Conservation (phyloP, 2,888 invertebrate genomes). For the Drosophila peninsularis region DNA sequence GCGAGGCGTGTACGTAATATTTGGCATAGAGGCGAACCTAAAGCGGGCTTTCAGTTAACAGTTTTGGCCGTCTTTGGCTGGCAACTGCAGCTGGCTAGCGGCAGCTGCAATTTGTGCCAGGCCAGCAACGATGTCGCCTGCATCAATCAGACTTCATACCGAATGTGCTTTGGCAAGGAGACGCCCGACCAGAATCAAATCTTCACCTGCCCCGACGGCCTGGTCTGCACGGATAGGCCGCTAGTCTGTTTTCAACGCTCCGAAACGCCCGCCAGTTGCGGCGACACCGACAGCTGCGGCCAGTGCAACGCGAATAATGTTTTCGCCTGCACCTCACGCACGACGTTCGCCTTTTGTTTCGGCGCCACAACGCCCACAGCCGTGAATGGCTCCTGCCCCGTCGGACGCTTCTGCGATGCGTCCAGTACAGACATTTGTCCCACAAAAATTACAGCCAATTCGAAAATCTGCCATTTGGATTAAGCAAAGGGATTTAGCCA, state of each 20-base stretch:
- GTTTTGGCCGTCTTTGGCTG: conserved; percentile 22
- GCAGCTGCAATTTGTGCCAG: conserved; percentile 77
- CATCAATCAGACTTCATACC: conserved; percentile 76
- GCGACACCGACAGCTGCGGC: conserved; percentile 79
- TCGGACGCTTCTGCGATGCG: conserved; percentile 74
- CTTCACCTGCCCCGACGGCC: conserved; percentile 76
- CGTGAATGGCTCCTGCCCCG: conserved; percentile 75
- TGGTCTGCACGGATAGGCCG: conserved; percentile 76
- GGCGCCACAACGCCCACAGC: conserved; percentile 70
- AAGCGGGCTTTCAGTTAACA: conserved; percentile 9
- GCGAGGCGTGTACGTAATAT: background rate
- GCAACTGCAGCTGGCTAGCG: conserved; percentile 19
- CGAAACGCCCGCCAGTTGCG: conserved; percentile 76
- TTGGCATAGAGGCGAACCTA: background rate
- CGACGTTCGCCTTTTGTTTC: conserved; percentile 81
- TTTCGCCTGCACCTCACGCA: conserved; percentile 80
- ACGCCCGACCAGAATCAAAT: conserved; percentile 65
- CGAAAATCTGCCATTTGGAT: conserved; percentile 58
- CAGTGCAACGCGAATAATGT: conserved; percentile 71
- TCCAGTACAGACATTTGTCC: conserved; percentile 72
- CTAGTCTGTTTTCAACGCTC: conserved; percentile 81
- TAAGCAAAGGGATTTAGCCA: background rate
- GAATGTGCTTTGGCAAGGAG: conserved; percentile 74
- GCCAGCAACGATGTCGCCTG: conserved; percentile 75
- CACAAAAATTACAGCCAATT: conserved; percentile 35